These are phyloP conservation scores for Chromis chromis DNA, from an alignment of 2,797 vertebrate genomes.

Conservation along the genomic window DNA sequence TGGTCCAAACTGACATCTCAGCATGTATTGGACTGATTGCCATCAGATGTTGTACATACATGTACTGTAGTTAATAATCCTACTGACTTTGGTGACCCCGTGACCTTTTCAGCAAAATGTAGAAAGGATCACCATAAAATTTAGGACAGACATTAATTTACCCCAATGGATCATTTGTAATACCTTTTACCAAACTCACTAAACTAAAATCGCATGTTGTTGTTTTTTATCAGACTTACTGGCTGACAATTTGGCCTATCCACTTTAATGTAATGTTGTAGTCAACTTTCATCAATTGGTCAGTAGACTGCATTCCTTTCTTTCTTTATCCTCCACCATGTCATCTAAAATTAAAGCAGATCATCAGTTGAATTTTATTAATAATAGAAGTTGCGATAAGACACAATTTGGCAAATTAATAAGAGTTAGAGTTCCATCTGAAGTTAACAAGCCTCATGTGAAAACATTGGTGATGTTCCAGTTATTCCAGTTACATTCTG, in stretches of 20 bases:
- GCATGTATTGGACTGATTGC: neutral
- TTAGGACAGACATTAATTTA: too few relatives aligned
- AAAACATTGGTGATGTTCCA: neutral
- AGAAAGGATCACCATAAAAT: too few relatives aligned
- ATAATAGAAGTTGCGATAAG: neutral
- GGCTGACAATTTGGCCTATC: neutral
- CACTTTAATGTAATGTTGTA: neutral
- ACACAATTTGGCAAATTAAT: neutral
- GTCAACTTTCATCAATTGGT: neutral
- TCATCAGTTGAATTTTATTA: neutral
- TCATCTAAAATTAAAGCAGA: too few relatives aligned
- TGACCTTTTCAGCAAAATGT: too few relatives aligned
- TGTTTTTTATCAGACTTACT: too few relatives aligned
- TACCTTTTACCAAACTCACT: neutral
- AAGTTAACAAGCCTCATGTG: neutral
- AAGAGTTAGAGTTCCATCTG: neutral
- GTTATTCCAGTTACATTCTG: constrained; percentile 3
- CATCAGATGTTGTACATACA: neutral
- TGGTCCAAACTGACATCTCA: neutral
- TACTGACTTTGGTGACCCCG: neutral
- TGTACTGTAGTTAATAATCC: too few relatives aligned
- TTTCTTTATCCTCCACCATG: neutral
- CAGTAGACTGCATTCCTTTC: neutral
- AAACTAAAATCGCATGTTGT: too few relatives aligned
- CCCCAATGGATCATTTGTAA: neutral